phyloP scores from a whole-genome alignment of 2,113 vertebrate genomes.

The Zosterops lateralis region DNA sequence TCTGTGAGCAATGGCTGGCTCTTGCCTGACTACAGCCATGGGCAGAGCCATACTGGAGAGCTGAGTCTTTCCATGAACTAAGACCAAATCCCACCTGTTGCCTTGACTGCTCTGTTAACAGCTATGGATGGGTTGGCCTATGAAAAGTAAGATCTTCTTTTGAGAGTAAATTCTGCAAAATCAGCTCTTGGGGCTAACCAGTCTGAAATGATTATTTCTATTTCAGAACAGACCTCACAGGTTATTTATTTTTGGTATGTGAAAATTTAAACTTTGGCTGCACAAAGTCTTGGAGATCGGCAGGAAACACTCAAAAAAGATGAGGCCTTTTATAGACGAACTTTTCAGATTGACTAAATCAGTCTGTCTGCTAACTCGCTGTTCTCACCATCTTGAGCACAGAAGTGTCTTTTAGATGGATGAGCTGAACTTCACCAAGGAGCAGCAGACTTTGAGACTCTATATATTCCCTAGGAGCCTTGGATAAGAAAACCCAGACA shows the following conservation, averaged over 20 bases:
- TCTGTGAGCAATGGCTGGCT: neutral
- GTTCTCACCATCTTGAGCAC: slow-evolving; percentile 36
- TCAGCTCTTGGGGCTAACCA: neutral
- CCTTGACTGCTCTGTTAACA: neutral
- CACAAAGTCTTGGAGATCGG: neutral
- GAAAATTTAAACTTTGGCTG: neutral
- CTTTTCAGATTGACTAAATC: neutral
- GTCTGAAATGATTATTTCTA: neutral
- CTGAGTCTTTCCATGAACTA: neutral
- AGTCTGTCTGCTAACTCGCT: slow-evolving; percentile 20
- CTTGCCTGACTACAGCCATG: neutral
- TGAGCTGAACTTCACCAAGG: slow-evolving; percentile 14
- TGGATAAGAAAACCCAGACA: slow-evolving; percentile 6
- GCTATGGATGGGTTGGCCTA: neutral
- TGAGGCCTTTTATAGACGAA: neutral
- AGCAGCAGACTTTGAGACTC: slow-evolving; percentile 10
- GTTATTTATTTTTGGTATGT: neutral
- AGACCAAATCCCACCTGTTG: neutral
- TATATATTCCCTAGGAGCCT: neutral
- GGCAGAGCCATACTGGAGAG: neutral
- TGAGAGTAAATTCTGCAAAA: neutral
- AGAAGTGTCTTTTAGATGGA: slow-evolving; percentile 44
- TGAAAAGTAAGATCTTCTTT: neutral
- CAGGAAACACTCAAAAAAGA: neutral
- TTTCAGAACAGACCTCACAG: neutral